Evolutionary conservation across 2,797 vertebrate species (phyloP), one percentile per base, ranked within the genome.

Genomic region (Hoplostethus atlanticus): DNA sequence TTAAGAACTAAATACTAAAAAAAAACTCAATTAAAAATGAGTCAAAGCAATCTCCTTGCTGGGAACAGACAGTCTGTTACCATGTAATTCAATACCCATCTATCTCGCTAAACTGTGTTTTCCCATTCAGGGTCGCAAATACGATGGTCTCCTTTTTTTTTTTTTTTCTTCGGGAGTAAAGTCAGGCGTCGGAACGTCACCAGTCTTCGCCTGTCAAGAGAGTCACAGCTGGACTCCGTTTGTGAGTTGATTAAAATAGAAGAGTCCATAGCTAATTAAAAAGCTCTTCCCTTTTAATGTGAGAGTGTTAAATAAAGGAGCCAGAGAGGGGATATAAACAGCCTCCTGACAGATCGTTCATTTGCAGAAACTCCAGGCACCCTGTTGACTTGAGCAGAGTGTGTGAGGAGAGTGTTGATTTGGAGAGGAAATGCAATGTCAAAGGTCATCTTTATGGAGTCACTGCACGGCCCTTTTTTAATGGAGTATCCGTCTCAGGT

Each of bases 201-300:
- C 87, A 92, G 87, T 92, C 90, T 92, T 89, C 79, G 89, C 87
- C 89, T 93, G 90, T 94, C 92, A 94, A 90, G 91, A 81, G 91
- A 87, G 91, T 91, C 92, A 87, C 94, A 94, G 92, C 91, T 93
- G 92, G 93, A 92, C 88, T 92, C 91, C 89, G 79, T 87, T 89
- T 90, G 89, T 92, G 91, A 94, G 89, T 94, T 93, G 92, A 94
- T 94, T 94, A 94, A 95, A 94, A 94, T 91, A 92, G 91, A 89
- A 90, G 90, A 93, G 92, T 93, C 92, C 87, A 84, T 75, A 88
- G 89, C 92, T 94, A 94, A 95, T 94, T 95, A 94, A 94, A 93
- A 93, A 91, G 90, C 91, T 92, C 91, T 87, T 93, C 89, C 89
- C 87, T 88, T 91, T 93, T 91, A 91, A 92, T 90, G 86, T 57